A percentile compares a stretch with the other conserved stretches of the same genome.
Evolutionary conservation across 1,140 invertebrate genomes (phyloP).

Genomic region (Meloidogyne floridensis): DNA sequence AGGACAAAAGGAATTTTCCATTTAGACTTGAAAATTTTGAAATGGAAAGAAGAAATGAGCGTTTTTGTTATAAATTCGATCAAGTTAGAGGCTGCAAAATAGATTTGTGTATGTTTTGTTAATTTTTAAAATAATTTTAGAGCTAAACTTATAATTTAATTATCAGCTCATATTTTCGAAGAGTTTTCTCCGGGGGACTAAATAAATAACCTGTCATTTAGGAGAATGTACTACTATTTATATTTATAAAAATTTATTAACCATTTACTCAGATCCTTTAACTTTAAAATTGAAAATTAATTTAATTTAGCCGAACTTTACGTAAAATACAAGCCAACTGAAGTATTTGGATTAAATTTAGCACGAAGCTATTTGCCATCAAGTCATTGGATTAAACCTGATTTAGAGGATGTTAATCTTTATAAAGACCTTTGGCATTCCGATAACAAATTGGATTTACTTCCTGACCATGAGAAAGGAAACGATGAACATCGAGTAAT

Average conservation of each 20-base stretch:
- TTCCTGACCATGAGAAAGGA: background rate
- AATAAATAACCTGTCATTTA: no score
- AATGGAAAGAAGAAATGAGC: background rate
- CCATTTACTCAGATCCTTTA: no score
- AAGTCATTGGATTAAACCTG: background rate
- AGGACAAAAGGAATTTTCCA: background rate
- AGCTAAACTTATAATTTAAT: no score
- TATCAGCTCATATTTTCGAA: no score
- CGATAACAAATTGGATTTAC: background rate
- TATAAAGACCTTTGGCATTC: background rate
- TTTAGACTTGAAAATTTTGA: background rate
- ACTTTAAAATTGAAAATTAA: background rate
- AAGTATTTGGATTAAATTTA: background rate
- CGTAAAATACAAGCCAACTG: background rate
- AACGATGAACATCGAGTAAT: background rate
- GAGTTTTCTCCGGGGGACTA: no score
- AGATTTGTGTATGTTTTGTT: background rate
- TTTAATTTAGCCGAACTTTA: background rate
- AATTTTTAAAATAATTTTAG: no score
- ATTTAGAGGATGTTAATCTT: background rate
- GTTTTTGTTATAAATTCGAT: background rate
- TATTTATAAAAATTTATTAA: no score
- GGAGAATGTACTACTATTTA: no score
- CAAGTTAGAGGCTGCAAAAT: background rate
- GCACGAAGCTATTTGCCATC: background rate